Conservation (phyloP, 2,113 vertebrate species). For the Calidris pygmaea region DNA sequence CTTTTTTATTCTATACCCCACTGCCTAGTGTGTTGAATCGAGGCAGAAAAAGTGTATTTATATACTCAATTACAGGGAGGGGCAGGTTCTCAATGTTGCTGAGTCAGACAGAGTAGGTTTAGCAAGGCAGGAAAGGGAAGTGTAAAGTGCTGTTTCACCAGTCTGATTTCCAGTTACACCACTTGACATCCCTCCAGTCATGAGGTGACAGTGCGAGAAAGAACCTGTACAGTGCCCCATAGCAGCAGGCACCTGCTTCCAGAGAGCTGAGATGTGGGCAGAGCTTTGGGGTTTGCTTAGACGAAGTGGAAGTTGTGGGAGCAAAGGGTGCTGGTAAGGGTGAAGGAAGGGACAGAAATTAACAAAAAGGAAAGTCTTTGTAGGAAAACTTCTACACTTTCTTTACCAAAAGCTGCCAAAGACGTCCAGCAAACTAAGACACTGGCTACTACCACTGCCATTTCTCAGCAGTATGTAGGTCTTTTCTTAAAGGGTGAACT, state of each 20-base stretch:
- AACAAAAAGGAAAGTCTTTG: not conserved
- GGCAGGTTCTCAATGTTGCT: not conserved
- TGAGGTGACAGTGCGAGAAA: rapidly evolving
- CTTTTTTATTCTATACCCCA: not conserved
- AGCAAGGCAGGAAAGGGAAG: not conserved
- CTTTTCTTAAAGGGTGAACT: not conserved
- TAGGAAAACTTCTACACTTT: not conserved
- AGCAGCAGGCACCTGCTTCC: rapidly evolving
- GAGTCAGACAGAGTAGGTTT: not conserved
- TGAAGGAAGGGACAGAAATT: not conserved
- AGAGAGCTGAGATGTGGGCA: not conserved
- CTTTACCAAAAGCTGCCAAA: not conserved
- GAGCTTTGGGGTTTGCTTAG: not conserved
- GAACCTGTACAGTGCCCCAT: rapidly evolving
- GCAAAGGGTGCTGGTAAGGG: not conserved
- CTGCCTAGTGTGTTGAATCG: rapidly evolving
- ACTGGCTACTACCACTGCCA: not conserved
- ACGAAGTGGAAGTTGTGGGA: not conserved
- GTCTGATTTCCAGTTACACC: not conserved
- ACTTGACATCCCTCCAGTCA: not conserved
- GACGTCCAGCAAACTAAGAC: not conserved
- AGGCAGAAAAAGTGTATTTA: not conserved
- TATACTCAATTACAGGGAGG: not conserved
- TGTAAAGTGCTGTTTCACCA: not conserved
- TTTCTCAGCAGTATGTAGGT: not conserved